Evolutionary conservation across 2,888 invertebrate species (phyloP).

Genomic region (Norana najaformis): DNA sequence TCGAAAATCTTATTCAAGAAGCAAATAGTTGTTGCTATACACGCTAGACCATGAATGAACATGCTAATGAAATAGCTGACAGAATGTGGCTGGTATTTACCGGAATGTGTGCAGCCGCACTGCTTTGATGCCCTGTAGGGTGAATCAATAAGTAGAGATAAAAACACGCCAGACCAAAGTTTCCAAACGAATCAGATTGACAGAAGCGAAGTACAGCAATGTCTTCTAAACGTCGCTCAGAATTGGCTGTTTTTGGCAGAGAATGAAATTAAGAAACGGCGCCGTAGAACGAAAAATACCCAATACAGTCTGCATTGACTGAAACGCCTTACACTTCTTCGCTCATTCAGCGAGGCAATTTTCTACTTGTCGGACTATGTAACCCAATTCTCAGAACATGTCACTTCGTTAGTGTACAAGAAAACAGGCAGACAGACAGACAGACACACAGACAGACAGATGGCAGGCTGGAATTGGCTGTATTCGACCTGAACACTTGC

Average conservation of each 20-base stretch:
- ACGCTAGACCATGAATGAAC: neutral
- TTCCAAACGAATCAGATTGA: neutral
- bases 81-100: neutral
- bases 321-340: neutral
- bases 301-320: neutral
- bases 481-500: neutral
- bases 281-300: neutral
- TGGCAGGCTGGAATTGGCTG: neutral
- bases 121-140: neutral
- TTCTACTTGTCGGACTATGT: neutral
- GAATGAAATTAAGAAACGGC: conserved; percentile 3
- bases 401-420: neutral
- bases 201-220: neutral
- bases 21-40: neutral
- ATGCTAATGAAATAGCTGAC: neutral
- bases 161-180: neutral
- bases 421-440: neutral
- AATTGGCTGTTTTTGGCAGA: neutral
- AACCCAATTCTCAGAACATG: neutral
- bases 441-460: neutral
- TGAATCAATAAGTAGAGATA: neutral
- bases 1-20: neutral
- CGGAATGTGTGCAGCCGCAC: neutral
- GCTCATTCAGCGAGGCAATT: neutral
- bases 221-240: neutral